phyloP scores from a whole-genome alignment of 2,113 vertebrate genomes.

The Aplodontia rufa region DNA sequence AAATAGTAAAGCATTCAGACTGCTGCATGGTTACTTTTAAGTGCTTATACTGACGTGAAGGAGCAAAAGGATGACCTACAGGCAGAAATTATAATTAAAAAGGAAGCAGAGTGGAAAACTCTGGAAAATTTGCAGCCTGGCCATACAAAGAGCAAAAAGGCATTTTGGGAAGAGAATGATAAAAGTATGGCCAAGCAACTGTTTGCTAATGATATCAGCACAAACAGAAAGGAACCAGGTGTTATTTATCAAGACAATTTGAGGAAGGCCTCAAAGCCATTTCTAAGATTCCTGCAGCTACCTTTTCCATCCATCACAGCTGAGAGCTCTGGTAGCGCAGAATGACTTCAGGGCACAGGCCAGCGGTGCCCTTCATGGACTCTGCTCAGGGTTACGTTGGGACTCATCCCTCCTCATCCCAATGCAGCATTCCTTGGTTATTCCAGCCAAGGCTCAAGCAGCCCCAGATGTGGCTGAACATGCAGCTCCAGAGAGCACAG shows the following conservation, averaged over 20 bases:
- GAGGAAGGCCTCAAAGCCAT: background rate
- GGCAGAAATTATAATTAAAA: constrained; percentile 49
- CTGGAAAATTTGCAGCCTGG: background rate
- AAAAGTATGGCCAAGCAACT: background rate
- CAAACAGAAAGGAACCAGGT: background rate
- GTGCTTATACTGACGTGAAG: background rate
- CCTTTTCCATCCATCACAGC: no score
- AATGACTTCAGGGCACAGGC: background rate
- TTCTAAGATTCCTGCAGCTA: background rate
- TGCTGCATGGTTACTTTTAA: background rate
- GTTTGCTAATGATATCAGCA: background rate
- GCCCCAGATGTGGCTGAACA: background rate
- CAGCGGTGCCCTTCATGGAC: background rate
- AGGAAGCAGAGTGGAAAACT: background rate
- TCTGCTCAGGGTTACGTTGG: background rate
- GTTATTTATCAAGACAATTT: background rate
- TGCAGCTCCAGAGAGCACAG: background rate
- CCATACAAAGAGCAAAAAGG: background rate
- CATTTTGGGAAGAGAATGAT: background rate
- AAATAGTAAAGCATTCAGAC: background rate
- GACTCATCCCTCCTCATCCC: background rate
- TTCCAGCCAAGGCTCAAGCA: background rate
- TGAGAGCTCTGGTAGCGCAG: background rate
- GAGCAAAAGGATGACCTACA: background rate
- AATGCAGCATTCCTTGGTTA: background rate